Evolutionary conservation across 2,113 vertebrate genomes (phyloP).

Genomic region (Sminthopsis crassicaudata): DNA sequence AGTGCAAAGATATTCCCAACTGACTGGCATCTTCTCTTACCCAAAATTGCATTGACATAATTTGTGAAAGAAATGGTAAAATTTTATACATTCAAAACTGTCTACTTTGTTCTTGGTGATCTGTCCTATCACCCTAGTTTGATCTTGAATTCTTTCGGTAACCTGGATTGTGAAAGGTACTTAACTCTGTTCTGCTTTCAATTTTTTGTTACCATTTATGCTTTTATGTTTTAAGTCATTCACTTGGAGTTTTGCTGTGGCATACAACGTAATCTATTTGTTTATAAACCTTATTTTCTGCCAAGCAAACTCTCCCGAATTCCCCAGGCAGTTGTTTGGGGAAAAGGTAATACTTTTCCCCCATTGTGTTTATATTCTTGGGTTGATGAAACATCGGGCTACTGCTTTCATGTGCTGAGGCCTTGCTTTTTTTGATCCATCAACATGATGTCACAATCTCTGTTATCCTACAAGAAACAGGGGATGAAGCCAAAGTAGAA

Average conservation of each 20-base stretch:
- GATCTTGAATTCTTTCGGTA: neutral
- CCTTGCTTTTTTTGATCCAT: neutral
- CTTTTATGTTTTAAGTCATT: neutral
- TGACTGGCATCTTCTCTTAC: neutral
- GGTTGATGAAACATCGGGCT: neutral
- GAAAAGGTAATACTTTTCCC: neutral
- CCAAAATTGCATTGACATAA: neutral
- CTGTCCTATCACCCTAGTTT: neutral
- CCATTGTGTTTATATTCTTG: neutral
- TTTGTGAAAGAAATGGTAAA: neutral
- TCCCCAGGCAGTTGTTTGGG: neutral
- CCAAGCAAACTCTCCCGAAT: neutral
- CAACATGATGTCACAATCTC: neutral
- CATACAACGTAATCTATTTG: neutral
- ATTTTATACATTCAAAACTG: neutral
- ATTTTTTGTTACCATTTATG: neutral
- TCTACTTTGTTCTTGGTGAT: neutral
- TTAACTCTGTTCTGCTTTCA: neutral
- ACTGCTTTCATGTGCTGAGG: neutral
- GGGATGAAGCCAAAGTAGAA: neutral
- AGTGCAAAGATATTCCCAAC: neutral
- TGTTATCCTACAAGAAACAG: neutral
- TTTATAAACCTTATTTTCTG: neutral
- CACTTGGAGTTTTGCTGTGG: neutral
- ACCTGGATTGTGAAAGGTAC: neutral